These are phyloP conservation scores for Oncorhynchus mykiss DNA, from an alignment of 2,113 vertebrate genomes.

Conservation along the genomic window DNA sequence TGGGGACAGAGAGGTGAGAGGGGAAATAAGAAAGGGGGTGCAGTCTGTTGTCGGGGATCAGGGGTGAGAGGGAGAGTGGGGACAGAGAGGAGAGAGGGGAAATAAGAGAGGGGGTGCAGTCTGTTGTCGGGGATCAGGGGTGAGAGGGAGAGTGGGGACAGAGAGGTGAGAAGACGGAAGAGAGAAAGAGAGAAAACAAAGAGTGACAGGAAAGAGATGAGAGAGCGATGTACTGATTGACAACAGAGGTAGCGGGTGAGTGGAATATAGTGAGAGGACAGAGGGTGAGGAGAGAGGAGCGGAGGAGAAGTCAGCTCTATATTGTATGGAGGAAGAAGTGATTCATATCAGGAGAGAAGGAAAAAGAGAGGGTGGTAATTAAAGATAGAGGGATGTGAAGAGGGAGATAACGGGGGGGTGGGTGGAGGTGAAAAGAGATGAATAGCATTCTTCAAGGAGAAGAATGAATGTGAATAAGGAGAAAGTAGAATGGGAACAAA, in stretches of 20 bases:
- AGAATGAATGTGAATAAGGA: background rate
- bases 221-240: conserved; percentile 37
- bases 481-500: background rate
- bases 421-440: conserved; percentile 19
- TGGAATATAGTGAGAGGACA: conserved; percentile 8
- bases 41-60: background rate
- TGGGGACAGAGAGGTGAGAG: background rate
- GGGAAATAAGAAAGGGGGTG: background rate
- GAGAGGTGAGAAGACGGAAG: conserved; percentile 1
- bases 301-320: conserved; percentile 13
- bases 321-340: conserved; percentile 3
- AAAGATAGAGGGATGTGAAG: conserved; percentile 13
- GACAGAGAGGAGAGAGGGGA: background rate
- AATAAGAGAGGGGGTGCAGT: background rate
- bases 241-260: conserved; percentile 7
- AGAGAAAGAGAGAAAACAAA: conserved; percentile 23
- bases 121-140: background rate
- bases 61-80: background rate
- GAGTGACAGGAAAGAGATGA: conserved; percentile 34
- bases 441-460: background rate
- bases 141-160: background rate
- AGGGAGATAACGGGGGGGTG: conserved; percentile 9
- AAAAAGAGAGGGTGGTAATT: conserved; percentile 27
- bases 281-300: background rate
- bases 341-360: background rate